Percentiles rank a stretch among this genome's conserved stretches.
Evolutionary conservation across 1,140 invertebrate species (phyloP).

Genomic region (Scylla paramamosain): DNA sequence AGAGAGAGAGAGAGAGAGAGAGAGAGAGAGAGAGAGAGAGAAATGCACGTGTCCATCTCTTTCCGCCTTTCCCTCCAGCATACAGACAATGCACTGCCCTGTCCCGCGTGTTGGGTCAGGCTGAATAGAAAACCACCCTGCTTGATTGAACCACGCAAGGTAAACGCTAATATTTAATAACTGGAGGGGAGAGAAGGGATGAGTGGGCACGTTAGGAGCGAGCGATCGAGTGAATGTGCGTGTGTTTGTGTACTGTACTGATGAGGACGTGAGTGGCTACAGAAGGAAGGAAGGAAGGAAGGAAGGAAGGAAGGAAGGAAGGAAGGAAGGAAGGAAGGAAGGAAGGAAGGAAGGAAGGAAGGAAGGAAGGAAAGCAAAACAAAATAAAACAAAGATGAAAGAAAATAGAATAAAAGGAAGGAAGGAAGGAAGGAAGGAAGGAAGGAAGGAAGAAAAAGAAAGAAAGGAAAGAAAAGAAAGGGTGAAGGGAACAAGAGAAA

Average conservation of each 20-base stretch:
- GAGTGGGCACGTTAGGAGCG: background rate
- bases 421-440: background rate
- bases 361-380: background rate
- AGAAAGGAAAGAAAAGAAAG: no score
- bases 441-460: no score
- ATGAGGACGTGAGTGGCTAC: background rate
- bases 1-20: no score
- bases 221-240: background rate
- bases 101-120: no score
- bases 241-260: background rate
- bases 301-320: background rate
- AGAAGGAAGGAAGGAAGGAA: background rate
- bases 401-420: background rate
- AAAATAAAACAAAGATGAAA: background rate
- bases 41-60: no score
- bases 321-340: background rate
- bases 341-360: slow-evolving; percentile 39
- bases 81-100: no score
- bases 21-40: no score
- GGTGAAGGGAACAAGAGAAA: background rate
- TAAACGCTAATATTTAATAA: background rate
- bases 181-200: background rate
- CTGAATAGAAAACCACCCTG: no score
- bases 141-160: no score
- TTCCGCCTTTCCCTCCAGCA: no score